Conservation (phyloP, 2,113 vertebrate species). For the Noturus placidus region DNA sequence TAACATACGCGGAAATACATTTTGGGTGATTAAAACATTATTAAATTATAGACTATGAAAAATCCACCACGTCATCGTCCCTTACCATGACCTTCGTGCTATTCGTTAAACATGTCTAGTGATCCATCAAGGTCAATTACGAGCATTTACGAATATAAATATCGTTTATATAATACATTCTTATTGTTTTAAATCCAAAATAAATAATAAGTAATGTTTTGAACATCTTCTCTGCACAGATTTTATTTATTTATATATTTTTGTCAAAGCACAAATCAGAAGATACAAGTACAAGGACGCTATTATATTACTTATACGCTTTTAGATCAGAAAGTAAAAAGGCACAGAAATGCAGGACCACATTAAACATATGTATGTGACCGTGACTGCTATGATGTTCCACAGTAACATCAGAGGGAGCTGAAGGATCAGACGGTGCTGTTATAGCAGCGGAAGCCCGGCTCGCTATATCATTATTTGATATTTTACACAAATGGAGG, state of each 20-base stretch:
- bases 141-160: not conserved
- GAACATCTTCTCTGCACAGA: too few relatives aligned
- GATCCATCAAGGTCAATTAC: not conserved
- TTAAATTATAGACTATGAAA: too few relatives aligned
- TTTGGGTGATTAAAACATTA: too few relatives aligned
- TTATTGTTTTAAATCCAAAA: too few relatives aligned
- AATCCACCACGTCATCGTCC: not conserved
- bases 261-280: not conserved
- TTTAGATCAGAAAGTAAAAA: not conserved
- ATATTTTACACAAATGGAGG: conserved; percentile 36
- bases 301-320: not conserved
- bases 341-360: not conserved
- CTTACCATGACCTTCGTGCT: not conserved
- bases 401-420: not conserved
- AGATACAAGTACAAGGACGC: not conserved
- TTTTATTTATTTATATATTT: too few relatives aligned
- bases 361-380: not conserved
- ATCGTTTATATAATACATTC: too few relatives aligned
- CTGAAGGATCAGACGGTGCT: not conserved
- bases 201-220: too few relatives aligned
- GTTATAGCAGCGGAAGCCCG: not conserved
- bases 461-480: conserved; percentile 35
- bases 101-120: not conserved
- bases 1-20: not conserved
- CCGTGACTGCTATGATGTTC: not conserved